Evolutionary conservation across 2,113 vertebrate genomes (phyloP).

Genomic region (Tonatia bakeri): DNA sequence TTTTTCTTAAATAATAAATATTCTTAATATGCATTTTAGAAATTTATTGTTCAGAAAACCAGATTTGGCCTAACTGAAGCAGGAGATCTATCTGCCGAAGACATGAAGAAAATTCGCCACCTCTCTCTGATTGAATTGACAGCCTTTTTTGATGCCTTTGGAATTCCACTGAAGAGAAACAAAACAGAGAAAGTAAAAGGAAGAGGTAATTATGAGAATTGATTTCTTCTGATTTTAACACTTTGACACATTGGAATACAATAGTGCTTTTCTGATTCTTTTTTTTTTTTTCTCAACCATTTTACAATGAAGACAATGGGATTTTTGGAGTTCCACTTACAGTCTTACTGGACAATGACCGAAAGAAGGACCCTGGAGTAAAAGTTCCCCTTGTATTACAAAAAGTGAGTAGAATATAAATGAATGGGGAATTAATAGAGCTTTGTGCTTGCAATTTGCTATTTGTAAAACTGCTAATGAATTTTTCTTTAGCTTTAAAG

Average conservation of each 20-base stretch:
- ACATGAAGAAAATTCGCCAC: constrained; percentile 91
- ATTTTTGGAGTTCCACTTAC: constrained; percentile 92
- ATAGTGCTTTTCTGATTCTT: rapidly evolving
- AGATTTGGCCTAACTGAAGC: constrained; percentile 86
- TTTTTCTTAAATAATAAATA: constrained; percentile 79
- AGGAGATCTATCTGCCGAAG: constrained; percentile 87
- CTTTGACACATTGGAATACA: background rate
- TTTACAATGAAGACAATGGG: constrained; percentile 84
- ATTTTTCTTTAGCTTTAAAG: background rate
- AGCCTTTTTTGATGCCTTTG: constrained; percentile 87
- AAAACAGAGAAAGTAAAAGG: constrained; percentile 83
- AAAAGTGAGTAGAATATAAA: constrained; percentile 83
- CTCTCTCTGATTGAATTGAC: constrained; percentile 90
- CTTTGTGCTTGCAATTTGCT: background rate
- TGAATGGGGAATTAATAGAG: rapidly evolving
- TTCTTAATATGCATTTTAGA: constrained; percentile 76
- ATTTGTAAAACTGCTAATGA: background rate
- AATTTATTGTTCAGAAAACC: constrained; percentile 83
- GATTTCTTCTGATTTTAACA: rapidly evolving
- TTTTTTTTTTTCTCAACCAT: constrained; percentile 18
- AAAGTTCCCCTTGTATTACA: constrained; percentile 94
- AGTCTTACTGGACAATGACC: constrained; percentile 89
- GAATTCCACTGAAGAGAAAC: constrained; percentile 89
- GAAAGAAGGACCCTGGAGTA: constrained; percentile 88
- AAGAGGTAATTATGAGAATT: constrained; percentile 79